phyloP scores from a whole-genome alignment of 2,797 vertebrate genomes.

The Presbytis comata region DNA sequence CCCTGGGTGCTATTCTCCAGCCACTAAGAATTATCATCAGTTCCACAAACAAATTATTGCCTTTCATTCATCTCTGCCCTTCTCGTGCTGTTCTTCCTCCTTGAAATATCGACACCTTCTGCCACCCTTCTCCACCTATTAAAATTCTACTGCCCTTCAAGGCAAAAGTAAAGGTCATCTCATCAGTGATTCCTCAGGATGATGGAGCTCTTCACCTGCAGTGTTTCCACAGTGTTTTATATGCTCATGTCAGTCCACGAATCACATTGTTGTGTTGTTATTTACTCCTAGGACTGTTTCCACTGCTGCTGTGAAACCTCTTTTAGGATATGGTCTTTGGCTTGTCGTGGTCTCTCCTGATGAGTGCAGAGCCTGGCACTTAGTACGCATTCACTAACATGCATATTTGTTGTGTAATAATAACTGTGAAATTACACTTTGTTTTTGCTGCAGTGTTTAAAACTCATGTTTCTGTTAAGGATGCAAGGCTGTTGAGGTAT shows the following conservation, averaged over 20 bases:
- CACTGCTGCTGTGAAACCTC: background rate
- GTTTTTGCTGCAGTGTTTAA: background rate
- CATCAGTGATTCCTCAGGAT: background rate
- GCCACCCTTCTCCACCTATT: background rate
- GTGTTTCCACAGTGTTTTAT: background rate
- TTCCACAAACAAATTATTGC: slow-evolving; percentile 2
- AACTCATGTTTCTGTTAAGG: background rate
- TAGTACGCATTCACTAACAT: background rate
- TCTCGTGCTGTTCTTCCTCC: background rate
- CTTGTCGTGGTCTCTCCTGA: background rate
- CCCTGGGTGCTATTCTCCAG: background rate
- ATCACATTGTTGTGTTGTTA: background rate
- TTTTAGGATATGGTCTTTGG: background rate
- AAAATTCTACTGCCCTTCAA: slow-evolving; percentile 49
- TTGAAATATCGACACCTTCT: slow-evolving; percentile 32
- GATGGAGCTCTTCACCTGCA: background rate
- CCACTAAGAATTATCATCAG: background rate
- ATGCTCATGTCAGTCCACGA: background rate
- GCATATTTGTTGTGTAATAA: background rate
- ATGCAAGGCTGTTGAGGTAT: background rate
- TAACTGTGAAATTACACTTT: background rate
- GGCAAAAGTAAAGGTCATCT: slow-evolving; percentile 57
- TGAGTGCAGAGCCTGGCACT: background rate
- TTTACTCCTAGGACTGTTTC: background rate
- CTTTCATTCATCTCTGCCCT: background rate